Evolutionary conservation across 2,888 invertebrate species (phyloP).

Genomic region (Pachliopta kotzebuea): DNA sequence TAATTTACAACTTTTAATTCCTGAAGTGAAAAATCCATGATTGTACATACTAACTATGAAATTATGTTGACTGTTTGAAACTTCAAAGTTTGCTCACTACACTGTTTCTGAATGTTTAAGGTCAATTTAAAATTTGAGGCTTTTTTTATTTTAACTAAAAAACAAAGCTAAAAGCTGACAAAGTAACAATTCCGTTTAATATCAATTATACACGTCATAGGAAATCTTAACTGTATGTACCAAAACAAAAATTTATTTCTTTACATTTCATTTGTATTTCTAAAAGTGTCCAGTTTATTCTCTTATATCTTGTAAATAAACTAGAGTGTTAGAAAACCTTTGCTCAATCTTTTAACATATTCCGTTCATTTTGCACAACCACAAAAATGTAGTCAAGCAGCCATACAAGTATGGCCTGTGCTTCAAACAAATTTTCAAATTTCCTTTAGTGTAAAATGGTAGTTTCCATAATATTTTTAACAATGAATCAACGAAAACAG

Average conservation of each 20-base stretch:
- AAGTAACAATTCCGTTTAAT: too few species aligned
- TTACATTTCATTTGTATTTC: not conserved
- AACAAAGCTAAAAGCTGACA: too few species aligned
- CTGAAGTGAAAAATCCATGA: too few species aligned
- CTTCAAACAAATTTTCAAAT: not conserved
- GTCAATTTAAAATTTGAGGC: too few species aligned
- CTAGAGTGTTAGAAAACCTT: slow-evolving; percentile 32
- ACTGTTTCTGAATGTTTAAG: too few species aligned
- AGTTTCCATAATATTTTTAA: not conserved
- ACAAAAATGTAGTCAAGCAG: not conserved
- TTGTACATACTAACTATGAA: too few species aligned
- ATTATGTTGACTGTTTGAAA: too few species aligned
- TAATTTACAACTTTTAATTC: too few species aligned
- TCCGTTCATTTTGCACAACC: slow-evolving; percentile 51
- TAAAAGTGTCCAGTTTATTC: not conserved
- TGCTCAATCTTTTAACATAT: slow-evolving; percentile 60
- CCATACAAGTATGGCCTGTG: not conserved
- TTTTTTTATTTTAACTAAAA: too few species aligned
- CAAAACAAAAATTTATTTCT: not conserved
- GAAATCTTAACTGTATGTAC: too few species aligned
- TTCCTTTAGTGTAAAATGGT: not conserved
- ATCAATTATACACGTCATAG: too few species aligned
- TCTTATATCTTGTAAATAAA: slow-evolving; percentile 10
- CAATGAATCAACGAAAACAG: slow-evolving; percentile 4
- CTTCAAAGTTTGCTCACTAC: too few species aligned